These are phyloP conservation scores for Cranoglanis bouderius DNA, from an alignment of 2,113 vertebrate genomes.

Conservation along the genomic window DNA sequence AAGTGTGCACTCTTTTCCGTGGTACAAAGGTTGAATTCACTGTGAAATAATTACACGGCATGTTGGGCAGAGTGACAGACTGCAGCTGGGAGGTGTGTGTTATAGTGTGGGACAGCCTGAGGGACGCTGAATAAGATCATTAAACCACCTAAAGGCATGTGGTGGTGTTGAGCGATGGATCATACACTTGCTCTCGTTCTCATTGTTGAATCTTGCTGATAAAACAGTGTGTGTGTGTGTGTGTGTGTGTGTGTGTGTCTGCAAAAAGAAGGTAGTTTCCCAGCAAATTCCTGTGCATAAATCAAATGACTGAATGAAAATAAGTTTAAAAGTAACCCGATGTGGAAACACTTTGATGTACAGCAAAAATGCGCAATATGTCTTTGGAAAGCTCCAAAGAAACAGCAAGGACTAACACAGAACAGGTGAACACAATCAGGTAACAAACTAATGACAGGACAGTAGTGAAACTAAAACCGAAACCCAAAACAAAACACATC, in stretches of 20 bases:
- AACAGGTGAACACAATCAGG: neutral
- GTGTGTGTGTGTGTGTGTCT: neutral
- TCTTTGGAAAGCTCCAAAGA: no score
- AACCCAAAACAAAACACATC: neutral
- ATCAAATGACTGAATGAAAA: neutral
- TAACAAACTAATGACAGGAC: neutral
- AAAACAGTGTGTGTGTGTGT: neutral
- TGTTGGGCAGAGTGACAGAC: neutral
- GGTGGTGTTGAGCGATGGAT: neutral
- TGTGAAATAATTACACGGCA: constrained; percentile 3
- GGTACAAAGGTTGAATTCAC: neutral
- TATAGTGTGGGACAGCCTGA: neutral
- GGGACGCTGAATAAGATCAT: neutral
- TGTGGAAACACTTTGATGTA: neutral
- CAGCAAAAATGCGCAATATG: neutral
- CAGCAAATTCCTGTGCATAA: neutral
- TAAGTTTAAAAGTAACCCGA: neutral
- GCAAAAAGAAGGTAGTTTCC: neutral
- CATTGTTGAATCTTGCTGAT: neutral
- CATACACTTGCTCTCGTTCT: neutral
- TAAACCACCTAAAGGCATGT: neutral
- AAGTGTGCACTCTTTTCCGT: neutral
- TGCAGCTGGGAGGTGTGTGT: neutral
- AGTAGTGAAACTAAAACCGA: neutral
- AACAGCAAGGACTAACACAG: neutral